Conservation (phyloP, 2,113 vertebrate genomes). For the Tringa solitaria region DNA sequence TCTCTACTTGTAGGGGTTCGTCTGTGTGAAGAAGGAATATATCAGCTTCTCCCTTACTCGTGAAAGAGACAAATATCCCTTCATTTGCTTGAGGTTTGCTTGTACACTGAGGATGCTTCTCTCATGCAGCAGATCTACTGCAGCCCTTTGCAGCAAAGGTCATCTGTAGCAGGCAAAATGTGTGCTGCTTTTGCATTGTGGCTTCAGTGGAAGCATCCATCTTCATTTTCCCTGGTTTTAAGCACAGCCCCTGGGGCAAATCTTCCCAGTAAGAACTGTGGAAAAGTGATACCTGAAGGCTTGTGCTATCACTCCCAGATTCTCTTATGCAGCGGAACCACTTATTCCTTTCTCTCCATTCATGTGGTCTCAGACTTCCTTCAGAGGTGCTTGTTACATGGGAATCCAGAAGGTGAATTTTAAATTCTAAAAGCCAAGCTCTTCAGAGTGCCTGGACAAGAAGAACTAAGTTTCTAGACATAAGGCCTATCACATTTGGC, state of each 20-base stretch:
- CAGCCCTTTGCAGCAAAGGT: background rate
- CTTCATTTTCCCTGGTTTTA: background rate
- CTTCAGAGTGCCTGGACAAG: background rate
- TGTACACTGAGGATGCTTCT: background rate
- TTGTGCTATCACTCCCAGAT: background rate
- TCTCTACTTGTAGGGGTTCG: background rate
- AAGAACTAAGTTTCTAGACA: background rate
- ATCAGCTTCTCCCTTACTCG: background rate
- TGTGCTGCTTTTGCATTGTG: background rate
- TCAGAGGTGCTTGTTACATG: background rate
- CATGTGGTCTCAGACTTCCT: background rate
- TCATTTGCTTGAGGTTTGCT: background rate
- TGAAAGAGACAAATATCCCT: background rate
- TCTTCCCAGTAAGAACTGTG: background rate
- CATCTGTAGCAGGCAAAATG: background rate
- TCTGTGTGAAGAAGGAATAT: background rate
- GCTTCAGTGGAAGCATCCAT: background rate
- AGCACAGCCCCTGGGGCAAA: background rate
- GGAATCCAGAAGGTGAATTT: background rate
- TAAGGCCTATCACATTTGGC: background rate
- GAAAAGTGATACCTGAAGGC: fast-evolving
- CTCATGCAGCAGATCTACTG: background rate
- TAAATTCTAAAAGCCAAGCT: background rate
- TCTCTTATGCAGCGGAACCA: background rate
- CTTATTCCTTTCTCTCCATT: background rate